These are phyloP conservation scores for Pachypanchax playfairii DNA, from an alignment of 2,113 vertebrate genomes.

Conservation along the genomic window DNA sequence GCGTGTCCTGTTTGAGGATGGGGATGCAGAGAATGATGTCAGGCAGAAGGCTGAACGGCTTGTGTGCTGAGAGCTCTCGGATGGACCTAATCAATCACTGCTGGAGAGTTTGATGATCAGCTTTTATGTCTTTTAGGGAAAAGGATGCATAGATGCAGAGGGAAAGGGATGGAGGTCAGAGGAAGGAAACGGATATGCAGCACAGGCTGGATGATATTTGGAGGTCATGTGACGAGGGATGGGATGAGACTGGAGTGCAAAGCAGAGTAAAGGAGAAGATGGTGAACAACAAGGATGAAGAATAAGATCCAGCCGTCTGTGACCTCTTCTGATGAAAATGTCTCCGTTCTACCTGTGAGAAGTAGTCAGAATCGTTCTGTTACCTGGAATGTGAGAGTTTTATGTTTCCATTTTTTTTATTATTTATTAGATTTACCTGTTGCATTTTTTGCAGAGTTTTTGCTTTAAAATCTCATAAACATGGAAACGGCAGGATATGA, in stretches of 20 bases:
- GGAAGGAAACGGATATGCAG: constrained; percentile 32
- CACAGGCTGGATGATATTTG: constrained; percentile 8
- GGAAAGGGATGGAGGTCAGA: constrained; percentile 19
- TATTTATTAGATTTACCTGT: too few species aligned
- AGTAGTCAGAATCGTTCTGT: neutral
- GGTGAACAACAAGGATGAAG: constrained; percentile 8
- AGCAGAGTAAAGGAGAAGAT: neutral
- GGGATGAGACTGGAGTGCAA: neutral
- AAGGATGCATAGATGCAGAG: constrained; percentile 3
- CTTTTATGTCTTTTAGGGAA: constrained; percentile 10
- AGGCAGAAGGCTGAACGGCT: constrained; percentile 43
- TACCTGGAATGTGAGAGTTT: too few species aligned
- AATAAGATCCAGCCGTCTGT: constrained; percentile 1
- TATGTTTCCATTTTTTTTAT: too few species aligned
- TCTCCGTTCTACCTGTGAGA: neutral
- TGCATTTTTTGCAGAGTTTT: too few species aligned
- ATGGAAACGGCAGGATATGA: too few species aligned
- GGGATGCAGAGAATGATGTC: constrained; percentile 40
- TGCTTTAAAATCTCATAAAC: too few species aligned
- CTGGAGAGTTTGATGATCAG: constrained; percentile 26
- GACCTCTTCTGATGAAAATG: constrained; percentile 10
- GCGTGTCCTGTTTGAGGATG: constrained; percentile 25
- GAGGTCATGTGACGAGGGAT: constrained; percentile 17
- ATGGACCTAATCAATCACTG: constrained; percentile 7
- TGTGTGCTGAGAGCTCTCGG: constrained; percentile 46